Evolutionary conservation across 2,888 invertebrate genomes (phyloP), one percentile per base, ranked within the genome.

Genomic region (Drosophila bunnanda): DNA sequence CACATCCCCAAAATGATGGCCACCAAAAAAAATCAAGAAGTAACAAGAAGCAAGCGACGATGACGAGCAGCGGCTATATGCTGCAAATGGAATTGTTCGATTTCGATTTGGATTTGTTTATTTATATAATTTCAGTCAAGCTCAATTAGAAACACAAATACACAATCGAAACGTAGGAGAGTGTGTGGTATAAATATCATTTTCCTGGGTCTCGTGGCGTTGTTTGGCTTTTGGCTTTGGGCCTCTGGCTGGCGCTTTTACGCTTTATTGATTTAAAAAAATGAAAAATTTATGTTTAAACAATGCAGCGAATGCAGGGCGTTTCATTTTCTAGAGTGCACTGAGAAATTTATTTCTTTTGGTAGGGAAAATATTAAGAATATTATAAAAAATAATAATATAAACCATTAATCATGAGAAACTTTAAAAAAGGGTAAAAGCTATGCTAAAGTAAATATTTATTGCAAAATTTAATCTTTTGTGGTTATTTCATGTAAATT

Each of bases 231-330:
- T 74, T 52, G 70, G 70, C 50, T 66, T 38, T 62, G 48, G 48
- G 30, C 30, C 30, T 17, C 30, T 30, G 48, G 30, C 48, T 50
- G 75, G 77, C 75, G 83, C 83, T 80, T 84, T 86, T 77, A 71
- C 70, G 71, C 80, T 85, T 85, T 85, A 85, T 85, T 85, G 85
- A 85, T 85, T 87, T 79, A 84, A 84, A 89, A 85, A 85, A 85
- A 85, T 85, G 89, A 85, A 85, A 85, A 85, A 89, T 85, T 85
- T 85, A 85, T 85, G 85, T 89, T 84, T 89, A 85, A 85, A 85
- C 89, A 85, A 22, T 34, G 43, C 72, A 75, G 70, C 54, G 48
- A 72, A 61, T 64, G 74, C 72, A 62, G 48, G 22, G 48, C 52
- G 44, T 46, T 57, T 12, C 57, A 30, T 39, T 44, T 38, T 25